A percentile compares a stretch with the other conserved stretches of the same genome.
phyloP scores from a whole-genome alignment of 2,888 invertebrate species.

The Psococerastis gibbosa region DNA sequence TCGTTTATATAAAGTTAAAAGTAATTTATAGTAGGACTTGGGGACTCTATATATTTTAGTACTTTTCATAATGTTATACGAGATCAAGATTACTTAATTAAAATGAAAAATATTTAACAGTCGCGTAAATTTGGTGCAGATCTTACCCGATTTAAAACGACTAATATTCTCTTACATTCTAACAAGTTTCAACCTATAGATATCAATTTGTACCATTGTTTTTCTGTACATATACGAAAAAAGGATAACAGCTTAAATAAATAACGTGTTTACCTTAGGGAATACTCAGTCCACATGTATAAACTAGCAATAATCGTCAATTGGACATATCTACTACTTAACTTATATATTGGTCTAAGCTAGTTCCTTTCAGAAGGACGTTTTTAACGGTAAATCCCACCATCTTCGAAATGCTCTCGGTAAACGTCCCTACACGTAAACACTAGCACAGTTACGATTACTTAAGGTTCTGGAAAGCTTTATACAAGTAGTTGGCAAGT shows the following conservation, averaged over 20 bases:
- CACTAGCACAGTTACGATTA: too few species aligned
- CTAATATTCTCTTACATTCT: slow-evolving; percentile 4
- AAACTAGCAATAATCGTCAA: neutral
- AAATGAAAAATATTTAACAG: slow-evolving; percentile 8
- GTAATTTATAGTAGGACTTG: neutral
- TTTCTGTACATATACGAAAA: neutral
- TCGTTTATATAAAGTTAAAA: slow-evolving; percentile 1
- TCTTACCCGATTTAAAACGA: neutral
- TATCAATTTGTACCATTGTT: slow-evolving; percentile 8
- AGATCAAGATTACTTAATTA: slow-evolving; percentile 5
- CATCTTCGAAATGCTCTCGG: too few species aligned
- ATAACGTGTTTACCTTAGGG: neutral
- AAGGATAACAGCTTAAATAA: slow-evolving; percentile 8
- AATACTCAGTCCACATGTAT: neutral
- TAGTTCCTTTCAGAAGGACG: neutral
- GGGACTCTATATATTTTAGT: too few species aligned
- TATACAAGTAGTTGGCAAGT: too few species aligned
- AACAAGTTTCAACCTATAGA: neutral
- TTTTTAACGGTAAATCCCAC: too few species aligned
- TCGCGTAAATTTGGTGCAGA: slow-evolving; percentile 7
- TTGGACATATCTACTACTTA: neutral
- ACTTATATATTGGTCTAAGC: neutral
- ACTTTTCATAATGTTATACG: neutral
- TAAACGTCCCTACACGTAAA: too few species aligned
- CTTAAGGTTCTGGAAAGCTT: too few species aligned